phyloP scores from a whole-genome alignment of 2,113 vertebrate species.

The Brachirus orientalis region DNA sequence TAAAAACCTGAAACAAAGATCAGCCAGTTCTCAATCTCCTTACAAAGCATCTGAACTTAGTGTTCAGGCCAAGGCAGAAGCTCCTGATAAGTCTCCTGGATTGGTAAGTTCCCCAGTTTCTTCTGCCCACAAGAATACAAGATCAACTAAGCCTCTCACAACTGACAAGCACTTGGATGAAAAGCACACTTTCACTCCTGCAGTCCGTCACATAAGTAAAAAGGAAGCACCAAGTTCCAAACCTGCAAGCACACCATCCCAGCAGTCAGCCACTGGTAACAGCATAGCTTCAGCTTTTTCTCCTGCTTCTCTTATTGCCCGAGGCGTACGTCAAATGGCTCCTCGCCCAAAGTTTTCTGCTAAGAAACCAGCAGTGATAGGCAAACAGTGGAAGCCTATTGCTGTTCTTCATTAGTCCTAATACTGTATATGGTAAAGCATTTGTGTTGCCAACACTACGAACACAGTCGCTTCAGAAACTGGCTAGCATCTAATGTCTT shows the following conservation, averaged over 20 bases:
- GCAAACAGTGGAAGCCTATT: slow-evolving; percentile 94
- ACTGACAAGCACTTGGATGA: slow-evolving; percentile 62
- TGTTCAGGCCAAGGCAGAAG: slow-evolving; percentile 62
- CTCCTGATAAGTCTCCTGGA: slow-evolving; percentile 79
- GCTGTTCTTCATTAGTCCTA: slow-evolving; percentile 80
- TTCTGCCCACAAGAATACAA: slow-evolving; percentile 47
- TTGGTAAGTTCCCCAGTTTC: slow-evolving; percentile 77
- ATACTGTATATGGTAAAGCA: slow-evolving; percentile 36
- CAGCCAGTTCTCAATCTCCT: slow-evolving; percentile 45
- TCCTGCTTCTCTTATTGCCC: slow-evolving; percentile 85
- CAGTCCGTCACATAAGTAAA: slow-evolving; percentile 61
- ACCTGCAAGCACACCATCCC: slow-evolving; percentile 47
- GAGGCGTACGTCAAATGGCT: slow-evolving; percentile 84
- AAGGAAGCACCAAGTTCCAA: slow-evolving; percentile 61
- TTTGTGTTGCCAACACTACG: slow-evolving; percentile 17
- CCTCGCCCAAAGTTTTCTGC: slow-evolving; percentile 96
- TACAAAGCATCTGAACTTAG: slow-evolving; percentile 44
- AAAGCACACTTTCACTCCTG: slow-evolving; percentile 68
- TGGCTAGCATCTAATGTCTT: slow-evolving; percentile 22
- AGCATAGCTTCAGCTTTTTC: slow-evolving; percentile 71
- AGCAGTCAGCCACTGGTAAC: slow-evolving; percentile 44
- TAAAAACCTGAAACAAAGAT: slow-evolving; percentile 57
- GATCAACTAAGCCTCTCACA: slow-evolving; percentile 67
- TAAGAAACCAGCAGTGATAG: slow-evolving; percentile 86
- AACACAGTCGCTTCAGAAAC: neutral